A percentile compares a stretch with the other conserved stretches of the same genome.
Evolutionary conservation across 2,113 vertebrate species (phyloP).

Genomic region (Syngnathus typhle): DNA sequence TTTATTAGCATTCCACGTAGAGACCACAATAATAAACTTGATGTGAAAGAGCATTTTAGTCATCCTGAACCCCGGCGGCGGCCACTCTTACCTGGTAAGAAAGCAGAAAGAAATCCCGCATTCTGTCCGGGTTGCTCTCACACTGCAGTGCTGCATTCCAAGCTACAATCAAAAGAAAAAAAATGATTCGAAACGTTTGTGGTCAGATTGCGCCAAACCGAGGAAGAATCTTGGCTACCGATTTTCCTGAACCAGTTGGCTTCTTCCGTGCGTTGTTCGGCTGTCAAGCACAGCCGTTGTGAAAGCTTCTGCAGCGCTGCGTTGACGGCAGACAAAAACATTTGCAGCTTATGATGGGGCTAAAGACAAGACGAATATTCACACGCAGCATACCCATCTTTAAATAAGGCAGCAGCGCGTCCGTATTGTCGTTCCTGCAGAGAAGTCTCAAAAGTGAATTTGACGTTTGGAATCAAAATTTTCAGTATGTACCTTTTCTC

Average conservation of each 20-base stretch:
- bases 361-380: background rate
- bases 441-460: background rate
- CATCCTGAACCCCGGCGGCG: background rate
- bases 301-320: conserved; percentile 68
- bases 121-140: conserved; percentile 66
- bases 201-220: conserved; percentile 5
- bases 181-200: background rate
- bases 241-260: conserved; percentile 90
- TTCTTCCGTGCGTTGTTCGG: conserved; percentile 64
- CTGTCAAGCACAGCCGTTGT: conserved; percentile 35
- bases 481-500: conserved; percentile 62
- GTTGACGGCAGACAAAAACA: conserved; percentile 26
- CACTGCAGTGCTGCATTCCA: conserved; percentile 86
- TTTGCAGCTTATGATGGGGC: background rate
- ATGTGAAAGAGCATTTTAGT: too few relatives aligned
- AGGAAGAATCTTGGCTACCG: conserved; percentile 65
- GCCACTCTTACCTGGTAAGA: conserved; percentile 79
- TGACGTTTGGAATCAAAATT: background rate
- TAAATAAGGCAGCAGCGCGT: conserved; percentile 71
- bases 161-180: conserved; percentile 60
- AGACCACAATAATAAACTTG: background rate
- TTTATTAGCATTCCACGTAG: too few relatives aligned
- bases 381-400: conserved; percentile 72
- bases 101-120: conserved; percentile 85
- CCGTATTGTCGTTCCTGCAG: conserved; percentile 66